Conservation (phyloP, 1,140 invertebrate genomes). For the Probaryconus sp. region DNA sequence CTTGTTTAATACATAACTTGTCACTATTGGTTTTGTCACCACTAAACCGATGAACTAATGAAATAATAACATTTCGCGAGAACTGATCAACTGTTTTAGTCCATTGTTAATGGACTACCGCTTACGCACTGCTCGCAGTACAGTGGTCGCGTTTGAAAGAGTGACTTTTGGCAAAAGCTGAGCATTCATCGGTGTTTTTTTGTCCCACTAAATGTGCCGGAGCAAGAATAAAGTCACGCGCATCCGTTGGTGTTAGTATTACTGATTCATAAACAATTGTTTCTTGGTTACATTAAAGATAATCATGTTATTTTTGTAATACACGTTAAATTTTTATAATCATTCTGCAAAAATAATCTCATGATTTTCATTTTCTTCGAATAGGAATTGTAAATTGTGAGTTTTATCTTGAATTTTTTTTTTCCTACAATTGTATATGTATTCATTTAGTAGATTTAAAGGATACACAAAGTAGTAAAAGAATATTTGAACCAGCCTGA, state of each 20-base stretch:
- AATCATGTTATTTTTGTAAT: too few species aligned
- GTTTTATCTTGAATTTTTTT: too few species aligned
- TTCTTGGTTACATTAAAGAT: too few species aligned
- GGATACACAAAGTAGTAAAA: constrained; percentile 15
- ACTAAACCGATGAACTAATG: constrained; percentile 39
- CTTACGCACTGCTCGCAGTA: constrained; percentile 56
- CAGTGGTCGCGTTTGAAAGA: constrained; percentile 57
- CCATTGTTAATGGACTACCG: constrained; percentile 62
- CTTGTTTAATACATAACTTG: constrained; percentile 25
- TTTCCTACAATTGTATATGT: too few species aligned
- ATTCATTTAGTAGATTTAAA: too few species aligned
- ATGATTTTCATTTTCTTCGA: too few species aligned
- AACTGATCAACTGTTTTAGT: constrained; percentile 57
- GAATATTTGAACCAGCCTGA: constrained; percentile 20
- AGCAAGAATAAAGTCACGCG: constrained; percentile 32
- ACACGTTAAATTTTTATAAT: too few species aligned
- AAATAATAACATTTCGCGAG: constrained; percentile 48
- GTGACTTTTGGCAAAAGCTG: constrained; percentile 66
- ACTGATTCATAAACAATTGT: too few species aligned
- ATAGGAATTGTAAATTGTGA: too few species aligned
- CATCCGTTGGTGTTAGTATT: constrained; percentile 17
- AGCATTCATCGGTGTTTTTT: constrained; percentile 51
- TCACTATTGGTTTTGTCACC: constrained; percentile 18
- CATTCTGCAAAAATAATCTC: too few species aligned
- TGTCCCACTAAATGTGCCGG: constrained; percentile 27